phyloP scores from a whole-genome alignment of 2,797 vertebrate genomes.

The Pelochelys cantorii region DNA sequence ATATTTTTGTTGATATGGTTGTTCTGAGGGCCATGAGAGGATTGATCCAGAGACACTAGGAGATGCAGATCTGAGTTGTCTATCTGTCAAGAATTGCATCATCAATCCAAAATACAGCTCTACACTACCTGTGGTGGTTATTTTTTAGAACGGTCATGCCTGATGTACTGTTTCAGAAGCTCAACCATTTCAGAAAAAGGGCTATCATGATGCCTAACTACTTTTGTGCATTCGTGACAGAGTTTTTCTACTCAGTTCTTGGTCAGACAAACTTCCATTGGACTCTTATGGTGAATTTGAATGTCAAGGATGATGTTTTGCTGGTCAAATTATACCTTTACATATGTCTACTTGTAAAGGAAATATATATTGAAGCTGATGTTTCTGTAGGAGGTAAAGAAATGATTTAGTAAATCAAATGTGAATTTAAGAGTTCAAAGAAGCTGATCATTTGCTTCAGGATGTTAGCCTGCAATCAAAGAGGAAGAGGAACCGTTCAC shows the following conservation, averaged over 20 bases:
- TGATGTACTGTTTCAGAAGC: not conserved
- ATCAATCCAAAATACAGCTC: not conserved
- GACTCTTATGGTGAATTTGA: not conserved
- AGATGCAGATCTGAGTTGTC: not conserved
- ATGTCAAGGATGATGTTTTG: not conserved
- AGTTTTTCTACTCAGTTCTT: not conserved
- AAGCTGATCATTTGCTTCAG: not conserved
- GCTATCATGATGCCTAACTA: not conserved
- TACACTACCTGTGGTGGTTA: not conserved
- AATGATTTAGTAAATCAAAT: conserved; percentile 19
- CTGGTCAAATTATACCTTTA: not conserved
- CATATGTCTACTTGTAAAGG: not conserved
- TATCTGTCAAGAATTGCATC: not conserved
- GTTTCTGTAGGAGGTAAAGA: not conserved
- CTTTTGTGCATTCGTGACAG: not conserved
- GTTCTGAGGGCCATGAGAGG: not conserved
- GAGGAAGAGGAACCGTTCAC: not conserved
- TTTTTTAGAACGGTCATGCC: not conserved
- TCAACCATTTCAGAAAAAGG: not conserved
- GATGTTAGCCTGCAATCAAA: not conserved
- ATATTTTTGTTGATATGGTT: not conserved
- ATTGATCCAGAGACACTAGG: not conserved
- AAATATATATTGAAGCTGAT: not conserved
- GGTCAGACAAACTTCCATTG: not conserved
- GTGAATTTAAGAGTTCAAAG: not conserved